These are phyloP conservation scores for Theristicus caerulescens DNA, from an alignment of 2,113 vertebrate species.

Conservation along the genomic window DNA sequence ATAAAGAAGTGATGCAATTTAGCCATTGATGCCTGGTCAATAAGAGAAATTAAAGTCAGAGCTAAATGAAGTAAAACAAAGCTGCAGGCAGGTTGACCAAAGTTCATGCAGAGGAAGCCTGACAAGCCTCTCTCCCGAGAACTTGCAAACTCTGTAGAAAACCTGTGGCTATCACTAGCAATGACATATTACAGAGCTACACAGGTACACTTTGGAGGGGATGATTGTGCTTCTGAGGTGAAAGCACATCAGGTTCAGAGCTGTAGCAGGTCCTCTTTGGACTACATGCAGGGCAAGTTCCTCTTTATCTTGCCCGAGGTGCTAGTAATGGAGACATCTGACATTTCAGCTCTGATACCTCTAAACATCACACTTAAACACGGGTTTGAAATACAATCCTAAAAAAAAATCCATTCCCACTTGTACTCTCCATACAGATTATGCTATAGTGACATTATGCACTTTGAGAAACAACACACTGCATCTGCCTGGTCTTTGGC, in stretches of 20 bases:
- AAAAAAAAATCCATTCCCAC: not conserved
- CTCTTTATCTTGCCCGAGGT: not conserved
- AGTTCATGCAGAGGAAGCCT: not conserved
- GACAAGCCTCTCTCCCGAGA: fast-evolving
- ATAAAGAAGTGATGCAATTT: not conserved
- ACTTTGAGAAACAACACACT: not conserved
- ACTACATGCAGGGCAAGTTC: not conserved
- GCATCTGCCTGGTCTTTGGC: not conserved
- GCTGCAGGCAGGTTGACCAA: not conserved
- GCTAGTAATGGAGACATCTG: not conserved
- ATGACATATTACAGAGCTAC: not conserved
- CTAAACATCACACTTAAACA: not conserved
- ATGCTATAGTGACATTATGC: not conserved
- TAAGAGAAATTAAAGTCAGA: not conserved
- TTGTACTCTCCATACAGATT: not conserved
- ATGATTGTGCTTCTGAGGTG: not conserved
- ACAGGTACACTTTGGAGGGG: not conserved
- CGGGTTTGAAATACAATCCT: not conserved
- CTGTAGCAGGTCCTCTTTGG: not conserved
- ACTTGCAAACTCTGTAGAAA: not conserved
- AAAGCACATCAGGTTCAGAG: not conserved
- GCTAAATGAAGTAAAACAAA: not conserved
- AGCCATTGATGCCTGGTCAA: not conserved
- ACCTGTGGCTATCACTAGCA: not conserved
- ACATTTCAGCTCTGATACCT: not conserved